Evolutionary conservation across 1,140 invertebrate species (phyloP), one percentile per base, ranked within the genome.

Genomic region (Lepidurus arcticus): DNA sequence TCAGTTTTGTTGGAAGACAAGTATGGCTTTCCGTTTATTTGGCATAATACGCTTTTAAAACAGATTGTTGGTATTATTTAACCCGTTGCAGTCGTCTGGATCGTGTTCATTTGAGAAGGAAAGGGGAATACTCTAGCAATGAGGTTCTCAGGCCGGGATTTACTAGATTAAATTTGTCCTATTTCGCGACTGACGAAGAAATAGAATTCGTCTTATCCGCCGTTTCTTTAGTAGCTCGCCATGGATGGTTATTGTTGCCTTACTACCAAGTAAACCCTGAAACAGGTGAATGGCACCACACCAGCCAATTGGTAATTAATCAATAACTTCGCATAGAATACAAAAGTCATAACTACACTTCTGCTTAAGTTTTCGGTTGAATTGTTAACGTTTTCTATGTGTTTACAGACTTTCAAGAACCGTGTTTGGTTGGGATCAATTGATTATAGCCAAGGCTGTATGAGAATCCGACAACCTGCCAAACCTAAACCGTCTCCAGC

Each of bases 241-340:
- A 95, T 85, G 94, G 92, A 0, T 96, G 94, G 93, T 94, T 94
- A 82, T 88, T 97, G 44, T 84, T 98, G 73, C 94, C 94, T 0
- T 92, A 95, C 82, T 97, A 97, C 83, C 88, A 90, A 8, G 87
- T 94, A 11, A 94, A 96, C 84, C 89, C 92, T 6, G 91, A 95
- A 84, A 96, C 93, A 9, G 94, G 92, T 1, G 94, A 96, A 86
- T 97, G 94, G 93, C 88, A 91, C 79, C 94, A 96, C 84, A 90
- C 92, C 82, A 90, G 92, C 1, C 92, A 93, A 83, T 88, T 90
- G 65, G 89, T 87, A 75, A 75, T 11, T 3, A 7, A n/a, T 7
- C 26, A 21, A 7, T 75, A 13, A 13, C 4, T 7, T 75, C 26
- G 13, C n/a, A 6, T 42, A 34, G 4, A 21, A 6, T 75, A 43